phyloP scores from a whole-genome alignment of 1,140 invertebrate species.

The Laupala kohalensis region DNA sequence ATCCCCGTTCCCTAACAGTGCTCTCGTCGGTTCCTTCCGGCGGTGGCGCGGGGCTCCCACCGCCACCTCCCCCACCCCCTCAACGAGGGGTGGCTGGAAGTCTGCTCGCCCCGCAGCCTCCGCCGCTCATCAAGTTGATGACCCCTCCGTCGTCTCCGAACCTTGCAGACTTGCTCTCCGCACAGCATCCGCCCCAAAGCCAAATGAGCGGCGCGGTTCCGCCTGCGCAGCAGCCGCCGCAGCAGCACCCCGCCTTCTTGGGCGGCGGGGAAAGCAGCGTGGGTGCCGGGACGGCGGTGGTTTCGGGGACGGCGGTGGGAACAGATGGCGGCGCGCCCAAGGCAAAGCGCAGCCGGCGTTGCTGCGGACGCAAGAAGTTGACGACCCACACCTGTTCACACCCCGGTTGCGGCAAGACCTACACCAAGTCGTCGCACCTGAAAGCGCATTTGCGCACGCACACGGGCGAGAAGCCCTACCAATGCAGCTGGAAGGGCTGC shows the following conservation, averaged over 20 bases:
- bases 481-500: constrained; percentile 53
- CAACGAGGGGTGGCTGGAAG: not conserved
- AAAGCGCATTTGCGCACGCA: constrained; percentile 55
- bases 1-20: not conserved
- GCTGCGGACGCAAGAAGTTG: constrained; percentile 38
- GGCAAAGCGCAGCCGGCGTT: constrained; percentile 27
- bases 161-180: constrained; percentile 28
- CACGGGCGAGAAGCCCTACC: constrained; percentile 56
- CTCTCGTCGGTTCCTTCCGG: not conserved
- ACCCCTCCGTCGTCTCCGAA: constrained; percentile 41
- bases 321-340: constrained; percentile 10
- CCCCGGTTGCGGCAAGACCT: constrained; percentile 48
- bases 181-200: constrained; percentile 13
- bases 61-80: not conserved
- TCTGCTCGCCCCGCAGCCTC: not conserved
- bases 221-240: constrained; percentile 16
- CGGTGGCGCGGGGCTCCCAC: too few relatives aligned
- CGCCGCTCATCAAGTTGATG: constrained; percentile 20
- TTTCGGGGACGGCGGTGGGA: constrained; percentile 1
- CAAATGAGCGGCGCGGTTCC: not conserved
- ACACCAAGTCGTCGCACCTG: constrained; percentile 54
- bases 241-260: constrained; percentile 20
- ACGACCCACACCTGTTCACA: constrained; percentile 45
- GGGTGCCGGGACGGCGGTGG: constrained; percentile 6
- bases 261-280: constrained; percentile 4